phyloP scores from a whole-genome alignment of 2,888 invertebrate genomes.

The Mantis religiosa region DNA sequence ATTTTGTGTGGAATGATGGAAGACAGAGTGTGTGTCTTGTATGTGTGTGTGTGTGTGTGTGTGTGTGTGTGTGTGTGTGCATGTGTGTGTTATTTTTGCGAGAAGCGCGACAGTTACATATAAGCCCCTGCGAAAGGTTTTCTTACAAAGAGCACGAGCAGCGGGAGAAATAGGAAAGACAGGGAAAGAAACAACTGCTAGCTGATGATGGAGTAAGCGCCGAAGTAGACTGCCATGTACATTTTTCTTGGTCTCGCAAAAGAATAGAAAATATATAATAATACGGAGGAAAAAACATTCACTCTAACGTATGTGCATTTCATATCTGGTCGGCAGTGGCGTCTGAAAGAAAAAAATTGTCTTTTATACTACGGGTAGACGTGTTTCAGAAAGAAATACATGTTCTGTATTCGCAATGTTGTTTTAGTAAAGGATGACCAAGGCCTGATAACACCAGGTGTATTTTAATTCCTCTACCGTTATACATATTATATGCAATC shows the following conservation, averaged over 20 bases:
- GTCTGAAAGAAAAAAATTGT: not conserved
- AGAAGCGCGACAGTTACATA: not conserved
- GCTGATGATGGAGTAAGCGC: constrained; percentile 1
- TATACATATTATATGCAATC: no score
- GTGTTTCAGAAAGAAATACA: no score
- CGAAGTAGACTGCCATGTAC: not conserved
- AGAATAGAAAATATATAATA: constrained; percentile 12
- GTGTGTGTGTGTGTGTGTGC: no score
- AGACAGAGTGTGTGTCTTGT: not conserved
- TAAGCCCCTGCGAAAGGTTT: not conserved
- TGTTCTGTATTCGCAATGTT: no score
- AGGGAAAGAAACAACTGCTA: not conserved
- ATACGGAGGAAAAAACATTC: not conserved
- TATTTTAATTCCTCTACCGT: no score
- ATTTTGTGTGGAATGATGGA: not conserved
- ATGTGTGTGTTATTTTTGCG: not conserved
- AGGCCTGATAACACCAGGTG: no score
- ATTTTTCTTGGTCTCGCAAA: constrained; percentile 13
- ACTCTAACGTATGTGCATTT: not conserved
- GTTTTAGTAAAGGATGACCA: no score
- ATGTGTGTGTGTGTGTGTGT: not conserved
- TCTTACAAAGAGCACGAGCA: not conserved
- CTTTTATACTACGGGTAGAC: no score
- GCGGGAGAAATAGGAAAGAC: not conserved
- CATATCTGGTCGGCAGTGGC: not conserved